Evolutionary conservation across 1,140 invertebrate species (phyloP).

Genomic region (Eufriesea mexicana): DNA sequence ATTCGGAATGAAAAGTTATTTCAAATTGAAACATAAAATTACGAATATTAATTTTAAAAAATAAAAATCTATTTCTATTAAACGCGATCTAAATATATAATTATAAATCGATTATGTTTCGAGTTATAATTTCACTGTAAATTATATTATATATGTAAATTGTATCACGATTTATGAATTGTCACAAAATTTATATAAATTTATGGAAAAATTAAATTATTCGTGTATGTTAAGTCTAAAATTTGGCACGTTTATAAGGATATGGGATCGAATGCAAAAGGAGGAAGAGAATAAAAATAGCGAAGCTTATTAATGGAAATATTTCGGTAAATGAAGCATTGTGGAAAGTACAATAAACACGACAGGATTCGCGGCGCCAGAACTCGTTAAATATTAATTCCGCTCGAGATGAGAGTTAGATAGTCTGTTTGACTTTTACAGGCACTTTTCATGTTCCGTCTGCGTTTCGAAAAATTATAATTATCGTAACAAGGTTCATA

Average conservation of each 20-base stretch:
- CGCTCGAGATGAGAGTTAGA: conserved; percentile 1
- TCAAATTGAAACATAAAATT: too few relatives aligned
- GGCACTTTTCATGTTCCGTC: background rate
- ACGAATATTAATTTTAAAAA: too few relatives aligned
- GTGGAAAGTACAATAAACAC: conserved; percentile 17
- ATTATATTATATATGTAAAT: too few relatives aligned
- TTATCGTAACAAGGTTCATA: conserved; percentile 9
- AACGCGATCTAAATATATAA: too few relatives aligned
- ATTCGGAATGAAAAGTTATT: too few relatives aligned
- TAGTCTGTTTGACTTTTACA: conserved; percentile 22
- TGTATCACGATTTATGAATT: too few relatives aligned
- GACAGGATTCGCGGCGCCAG: background rate
- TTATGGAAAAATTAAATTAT: too few relatives aligned
- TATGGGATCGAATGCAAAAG: background rate
- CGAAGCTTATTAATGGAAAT: conserved; percentile 2
- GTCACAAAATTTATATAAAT: too few relatives aligned
- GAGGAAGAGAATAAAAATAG: background rate
- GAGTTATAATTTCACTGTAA: too few relatives aligned
- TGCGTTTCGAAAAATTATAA: conserved; percentile 33
- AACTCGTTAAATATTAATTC: conserved; percentile 46
- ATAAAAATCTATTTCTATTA: too few relatives aligned
- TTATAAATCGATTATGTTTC: too few relatives aligned
- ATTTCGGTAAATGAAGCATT: conserved; percentile 20
- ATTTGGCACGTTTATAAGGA: background rate
- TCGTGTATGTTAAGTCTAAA: background rate